A percentile compares a stretch with the other conserved stretches of the same genome.
These are phyloP conservation scores for Meghimatium bilineatum DNA, from an alignment of 2,888 invertebrate genomes.

Conservation along the genomic window DNA sequence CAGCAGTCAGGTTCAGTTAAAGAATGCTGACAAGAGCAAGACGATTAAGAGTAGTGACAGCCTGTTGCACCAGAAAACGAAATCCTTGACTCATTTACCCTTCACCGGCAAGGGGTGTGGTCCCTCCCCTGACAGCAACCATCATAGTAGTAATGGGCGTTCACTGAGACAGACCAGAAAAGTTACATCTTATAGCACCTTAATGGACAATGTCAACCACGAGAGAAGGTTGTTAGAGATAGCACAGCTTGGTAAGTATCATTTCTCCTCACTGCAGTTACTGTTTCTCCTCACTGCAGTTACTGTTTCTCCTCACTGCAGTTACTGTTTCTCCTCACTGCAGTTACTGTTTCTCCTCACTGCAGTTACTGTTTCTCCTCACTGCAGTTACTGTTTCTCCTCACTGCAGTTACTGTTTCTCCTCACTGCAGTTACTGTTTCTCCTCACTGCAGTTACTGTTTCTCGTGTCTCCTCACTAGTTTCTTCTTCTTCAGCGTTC, in stretches of 20 bases:
- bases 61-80: background rate
- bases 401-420: background rate
- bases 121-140: background rate
- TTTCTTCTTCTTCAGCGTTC: too few species aligned
- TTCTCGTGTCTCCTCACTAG: too few species aligned
- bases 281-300: background rate
- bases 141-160: background rate
- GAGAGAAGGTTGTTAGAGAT: constrained; percentile 8
- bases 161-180: background rate
- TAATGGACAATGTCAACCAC: background rate
- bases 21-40: background rate
- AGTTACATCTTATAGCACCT: background rate
- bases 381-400: background rate
- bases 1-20: background rate
- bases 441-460: background rate
- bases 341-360: background rate
- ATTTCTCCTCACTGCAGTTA: background rate
- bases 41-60: too few species aligned
- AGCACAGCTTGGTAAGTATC: constrained; percentile 29
- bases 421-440: background rate
- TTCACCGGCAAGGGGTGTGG: background rate
- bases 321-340: background rate
- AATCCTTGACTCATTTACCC: constrained; percentile 2
- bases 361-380: background rate
- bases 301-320: background rate